These are phyloP conservation scores for Arenicola marina DNA, from an alignment of 2,888 invertebrate genomes.

Conservation along the genomic window DNA sequence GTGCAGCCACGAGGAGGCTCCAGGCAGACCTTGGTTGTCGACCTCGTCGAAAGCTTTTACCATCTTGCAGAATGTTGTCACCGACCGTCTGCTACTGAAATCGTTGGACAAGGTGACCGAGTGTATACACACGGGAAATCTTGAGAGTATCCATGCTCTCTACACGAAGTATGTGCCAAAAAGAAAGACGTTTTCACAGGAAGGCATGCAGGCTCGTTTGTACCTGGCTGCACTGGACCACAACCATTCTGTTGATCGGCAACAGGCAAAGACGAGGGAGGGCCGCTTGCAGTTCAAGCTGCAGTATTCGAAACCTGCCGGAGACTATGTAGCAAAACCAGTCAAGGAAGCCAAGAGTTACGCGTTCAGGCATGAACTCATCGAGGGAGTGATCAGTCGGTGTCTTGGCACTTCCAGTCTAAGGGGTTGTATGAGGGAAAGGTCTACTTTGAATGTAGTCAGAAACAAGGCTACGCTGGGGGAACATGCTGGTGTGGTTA, in stretches of 20 bases:
- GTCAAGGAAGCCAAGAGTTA: neutral
- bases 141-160: slow-evolving; percentile 3
- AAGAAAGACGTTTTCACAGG: neutral
- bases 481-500: neutral
- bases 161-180: slow-evolving; percentile 6
- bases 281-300: neutral
- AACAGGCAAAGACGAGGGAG: neutral
- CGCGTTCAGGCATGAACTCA: neutral
- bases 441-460: too few species aligned
- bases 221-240: neutral
- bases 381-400: neutral
- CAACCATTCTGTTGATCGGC: neutral
- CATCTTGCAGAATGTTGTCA: neutral
- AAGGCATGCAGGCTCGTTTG: neutral
- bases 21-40: neutral
- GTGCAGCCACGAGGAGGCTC: neutral
- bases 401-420: neutral
- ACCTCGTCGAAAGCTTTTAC: neutral
- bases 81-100: neutral
- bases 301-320: neutral
- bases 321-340: neutral
- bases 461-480: neutral
- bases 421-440: too few species aligned
- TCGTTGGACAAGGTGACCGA: neutral
- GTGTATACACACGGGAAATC: slow-evolving; percentile 2